phyloP scores from a whole-genome alignment of 2,797 vertebrate species.

The Poliocrania exsul region DNA sequence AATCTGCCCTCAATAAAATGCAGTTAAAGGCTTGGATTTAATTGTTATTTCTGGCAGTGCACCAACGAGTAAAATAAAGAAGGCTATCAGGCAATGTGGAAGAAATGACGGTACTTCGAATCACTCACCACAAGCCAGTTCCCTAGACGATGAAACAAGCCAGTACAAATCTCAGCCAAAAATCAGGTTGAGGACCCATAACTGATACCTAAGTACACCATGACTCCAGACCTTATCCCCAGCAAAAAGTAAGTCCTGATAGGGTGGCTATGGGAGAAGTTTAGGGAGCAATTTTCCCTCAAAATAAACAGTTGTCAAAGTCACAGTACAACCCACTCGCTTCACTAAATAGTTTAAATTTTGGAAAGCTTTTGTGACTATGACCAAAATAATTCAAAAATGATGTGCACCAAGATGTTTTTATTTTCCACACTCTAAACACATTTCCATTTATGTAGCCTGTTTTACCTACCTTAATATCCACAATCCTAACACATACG shows the following conservation, averaged over 20 bases:
- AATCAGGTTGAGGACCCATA: not conserved
- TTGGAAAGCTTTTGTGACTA: not conserved
- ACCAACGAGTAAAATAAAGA: slow-evolving; percentile 38
- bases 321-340: not conserved
- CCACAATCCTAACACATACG: not conserved
- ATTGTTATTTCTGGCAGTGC: slow-evolving; percentile 33
- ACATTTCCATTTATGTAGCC: not conserved
- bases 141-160: not conserved
- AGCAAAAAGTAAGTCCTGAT: not conserved
- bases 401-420: not conserved
- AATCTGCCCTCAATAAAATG: slow-evolving; percentile 15
- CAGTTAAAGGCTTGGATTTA: slow-evolving; percentile 19
- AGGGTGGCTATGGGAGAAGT: not conserved
- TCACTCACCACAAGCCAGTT: not conserved
- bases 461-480: not conserved
- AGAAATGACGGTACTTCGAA: slow-evolving; percentile 11
- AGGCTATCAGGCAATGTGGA: not conserved
- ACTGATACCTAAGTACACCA: not conserved
- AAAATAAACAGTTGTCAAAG: not conserved
- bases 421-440: not conserved
- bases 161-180: not conserved
- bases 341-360: not conserved
- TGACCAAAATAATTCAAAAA: not conserved
- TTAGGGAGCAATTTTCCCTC: not conserved
- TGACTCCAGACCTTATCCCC: not conserved